Percentiles rank a stretch among this genome's conserved stretches.
phyloP scores from a whole-genome alignment of 2,888 invertebrate genomes.

The Dioctria linearis region DNA sequence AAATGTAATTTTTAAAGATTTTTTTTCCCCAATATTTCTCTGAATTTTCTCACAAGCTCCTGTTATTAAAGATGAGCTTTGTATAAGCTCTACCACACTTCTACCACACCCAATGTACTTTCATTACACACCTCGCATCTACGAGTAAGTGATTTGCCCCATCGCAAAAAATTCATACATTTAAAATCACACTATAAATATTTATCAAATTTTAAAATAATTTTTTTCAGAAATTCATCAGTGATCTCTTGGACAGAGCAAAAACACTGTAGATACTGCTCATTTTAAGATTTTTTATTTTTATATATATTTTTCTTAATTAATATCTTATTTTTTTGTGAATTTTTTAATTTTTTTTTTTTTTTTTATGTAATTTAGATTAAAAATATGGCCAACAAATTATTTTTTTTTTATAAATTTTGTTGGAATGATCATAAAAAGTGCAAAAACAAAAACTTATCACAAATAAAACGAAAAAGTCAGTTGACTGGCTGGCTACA shows the following conservation, averaged over 20 bases:
- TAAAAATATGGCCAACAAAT: constrained; percentile 43
- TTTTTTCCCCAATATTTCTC: too few species aligned
- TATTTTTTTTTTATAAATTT: constrained; percentile 34
- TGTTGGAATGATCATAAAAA: constrained; percentile 48
- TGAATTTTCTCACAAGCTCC: too few species aligned
- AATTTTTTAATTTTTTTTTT: constrained; percentile 37
- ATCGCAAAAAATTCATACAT: too few species aligned
- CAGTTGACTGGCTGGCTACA: constrained; percentile 1
- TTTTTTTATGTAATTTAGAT: constrained; percentile 47
- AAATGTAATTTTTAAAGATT: too few species aligned
- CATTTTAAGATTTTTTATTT: constrained; percentile 41
- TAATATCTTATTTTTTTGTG: not conserved
- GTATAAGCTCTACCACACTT: too few species aligned
- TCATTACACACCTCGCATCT: too few species aligned
- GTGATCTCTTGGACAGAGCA: constrained; percentile 89
- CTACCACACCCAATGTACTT: too few species aligned
- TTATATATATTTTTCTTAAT: not conserved
- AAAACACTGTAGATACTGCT: constrained; percentile 78
- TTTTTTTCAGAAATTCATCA: constrained; percentile 88
- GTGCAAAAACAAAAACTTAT: constrained; percentile 33
- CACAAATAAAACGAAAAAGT: constrained; percentile 21
- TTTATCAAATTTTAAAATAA: constrained; percentile 55
- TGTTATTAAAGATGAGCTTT: too few species aligned
- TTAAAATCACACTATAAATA: not conserved
- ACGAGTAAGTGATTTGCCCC: too few species aligned